These are phyloP conservation scores for Desmodus rotundus DNA, from an alignment of 2,113 vertebrate genomes.

Conservation along the genomic window DNA sequence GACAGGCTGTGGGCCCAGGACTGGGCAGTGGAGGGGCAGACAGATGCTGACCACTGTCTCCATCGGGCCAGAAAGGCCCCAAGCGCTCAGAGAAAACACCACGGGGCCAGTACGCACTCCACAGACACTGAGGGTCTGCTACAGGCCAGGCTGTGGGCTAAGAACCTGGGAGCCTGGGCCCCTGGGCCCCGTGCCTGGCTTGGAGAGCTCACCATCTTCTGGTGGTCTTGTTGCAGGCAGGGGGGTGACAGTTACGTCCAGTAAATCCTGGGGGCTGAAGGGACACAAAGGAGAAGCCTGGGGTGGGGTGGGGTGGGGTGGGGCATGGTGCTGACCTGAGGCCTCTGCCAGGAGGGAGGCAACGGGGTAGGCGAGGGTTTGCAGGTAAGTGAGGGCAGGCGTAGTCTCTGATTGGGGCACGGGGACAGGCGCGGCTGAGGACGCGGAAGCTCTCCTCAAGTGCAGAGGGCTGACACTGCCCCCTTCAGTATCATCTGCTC, in stretches of 20 bases:
- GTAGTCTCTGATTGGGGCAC: background rate
- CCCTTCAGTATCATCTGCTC: background rate
- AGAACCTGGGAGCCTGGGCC: background rate
- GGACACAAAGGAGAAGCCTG: background rate
- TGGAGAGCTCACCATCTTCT: background rate
- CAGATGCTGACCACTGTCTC: background rate
- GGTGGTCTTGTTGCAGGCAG: background rate
- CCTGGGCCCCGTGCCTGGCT: background rate
- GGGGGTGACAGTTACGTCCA: background rate
- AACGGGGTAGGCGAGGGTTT: background rate
- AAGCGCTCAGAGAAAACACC: background rate
- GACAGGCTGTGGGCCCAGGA: background rate
- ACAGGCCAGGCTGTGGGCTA: background rate
- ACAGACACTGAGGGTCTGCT: background rate
- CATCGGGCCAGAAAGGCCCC: background rate
- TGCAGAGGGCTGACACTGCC: background rate
- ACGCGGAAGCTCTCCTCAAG: background rate
- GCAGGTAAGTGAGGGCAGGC: background rate
- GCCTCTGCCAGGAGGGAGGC: background rate
- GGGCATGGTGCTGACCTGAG: background rate
- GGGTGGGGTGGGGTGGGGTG: too few species aligned
- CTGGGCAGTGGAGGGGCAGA: background rate
- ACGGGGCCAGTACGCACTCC: background rate
- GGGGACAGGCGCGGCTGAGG: background rate
- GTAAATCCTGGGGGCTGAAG: background rate